Evolutionary conservation across 2,113 vertebrate genomes (phyloP).

Genomic region (Megaceryle maxima): DNA sequence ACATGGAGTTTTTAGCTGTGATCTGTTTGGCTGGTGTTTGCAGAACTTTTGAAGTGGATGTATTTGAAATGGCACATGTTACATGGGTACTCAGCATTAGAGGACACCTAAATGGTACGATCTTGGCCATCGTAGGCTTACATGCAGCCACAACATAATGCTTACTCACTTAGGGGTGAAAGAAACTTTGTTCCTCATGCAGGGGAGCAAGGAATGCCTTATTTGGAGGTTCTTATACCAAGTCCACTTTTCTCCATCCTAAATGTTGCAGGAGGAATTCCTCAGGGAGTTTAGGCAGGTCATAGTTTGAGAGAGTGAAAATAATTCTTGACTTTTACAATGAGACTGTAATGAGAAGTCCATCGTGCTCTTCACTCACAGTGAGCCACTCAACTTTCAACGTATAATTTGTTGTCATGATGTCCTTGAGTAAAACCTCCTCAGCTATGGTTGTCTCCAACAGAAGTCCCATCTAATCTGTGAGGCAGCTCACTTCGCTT

Average conservation of each 20-base stretch:
- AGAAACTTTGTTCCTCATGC: background rate
- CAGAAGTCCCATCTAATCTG: background rate
- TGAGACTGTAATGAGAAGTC: background rate
- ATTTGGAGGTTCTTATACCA: background rate
- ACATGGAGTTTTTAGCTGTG: background rate
- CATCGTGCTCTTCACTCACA: background rate
- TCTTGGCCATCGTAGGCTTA: background rate
- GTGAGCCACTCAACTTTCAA: background rate
- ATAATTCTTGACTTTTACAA: background rate
- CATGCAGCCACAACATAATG: background rate
- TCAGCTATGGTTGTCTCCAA: background rate
- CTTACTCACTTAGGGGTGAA: background rate
- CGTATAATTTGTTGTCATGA: background rate
- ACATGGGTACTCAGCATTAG: background rate
- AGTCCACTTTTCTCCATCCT: background rate
- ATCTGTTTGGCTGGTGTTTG: background rate
- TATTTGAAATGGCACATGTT: background rate
- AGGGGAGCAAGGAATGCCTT: background rate
- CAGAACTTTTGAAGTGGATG: background rate
- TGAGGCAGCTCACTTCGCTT: background rate
- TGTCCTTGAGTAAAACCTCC: background rate
- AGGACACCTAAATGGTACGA: background rate
- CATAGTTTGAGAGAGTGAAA: background rate
- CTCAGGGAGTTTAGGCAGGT: background rate
- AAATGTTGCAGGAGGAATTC: background rate